A percentile compares a stretch with the other conserved stretches of the same genome.
These are phyloP conservation scores for Lasioglossum calceatum DNA, from an alignment of 2,888 invertebrate species.

Conservation along the genomic window DNA sequence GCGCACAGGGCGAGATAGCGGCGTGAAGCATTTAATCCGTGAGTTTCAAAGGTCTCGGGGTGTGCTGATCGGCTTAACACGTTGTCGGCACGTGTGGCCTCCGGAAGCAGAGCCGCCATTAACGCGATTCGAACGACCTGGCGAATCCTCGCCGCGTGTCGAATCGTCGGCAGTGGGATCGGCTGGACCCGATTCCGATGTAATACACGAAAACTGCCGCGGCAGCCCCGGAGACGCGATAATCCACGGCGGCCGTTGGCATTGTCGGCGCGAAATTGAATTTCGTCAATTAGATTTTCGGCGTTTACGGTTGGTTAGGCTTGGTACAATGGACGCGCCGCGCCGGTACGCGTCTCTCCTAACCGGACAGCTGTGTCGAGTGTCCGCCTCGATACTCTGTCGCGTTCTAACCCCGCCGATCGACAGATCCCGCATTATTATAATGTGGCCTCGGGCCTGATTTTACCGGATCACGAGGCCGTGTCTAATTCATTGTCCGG, in stretches of 20 bases:
- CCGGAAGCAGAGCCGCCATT: conserved; percentile 38
- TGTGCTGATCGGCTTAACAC: conserved; percentile 31
- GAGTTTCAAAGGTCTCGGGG: conserved; percentile 1
- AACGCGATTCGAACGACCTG: conserved; percentile 46
- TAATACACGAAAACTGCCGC: conserved; percentile 76
- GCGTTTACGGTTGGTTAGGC: conserved; percentile 83
- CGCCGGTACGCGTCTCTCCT: conserved; percentile 43
- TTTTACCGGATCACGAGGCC: conserved; percentile 79
- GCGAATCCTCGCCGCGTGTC: conserved; percentile 70
- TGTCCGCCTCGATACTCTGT: conserved; percentile 53
- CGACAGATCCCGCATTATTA: conserved; percentile 80
- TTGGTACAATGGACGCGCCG: conserved; percentile 19
- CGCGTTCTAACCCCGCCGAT: conserved; percentile 35
- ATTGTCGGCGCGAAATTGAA: conserved; percentile 80
- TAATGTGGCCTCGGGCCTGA: conserved; percentile 78
- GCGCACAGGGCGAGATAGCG: not conserved
- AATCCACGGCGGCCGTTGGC: conserved; percentile 56
- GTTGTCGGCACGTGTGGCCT: conserved; percentile 10
- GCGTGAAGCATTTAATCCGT: not conserved
- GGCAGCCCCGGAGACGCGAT: conserved; percentile 50
- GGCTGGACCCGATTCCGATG: conserved; percentile 65
- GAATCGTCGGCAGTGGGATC: conserved; percentile 61
- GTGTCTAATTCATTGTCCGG: conserved; percentile 75
- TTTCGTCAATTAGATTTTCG: conserved; percentile 83
- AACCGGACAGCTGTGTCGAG: conserved; percentile 70